Conservation (phyloP, 2,888 invertebrate genomes). For the Baronia brevicornis region DNA sequence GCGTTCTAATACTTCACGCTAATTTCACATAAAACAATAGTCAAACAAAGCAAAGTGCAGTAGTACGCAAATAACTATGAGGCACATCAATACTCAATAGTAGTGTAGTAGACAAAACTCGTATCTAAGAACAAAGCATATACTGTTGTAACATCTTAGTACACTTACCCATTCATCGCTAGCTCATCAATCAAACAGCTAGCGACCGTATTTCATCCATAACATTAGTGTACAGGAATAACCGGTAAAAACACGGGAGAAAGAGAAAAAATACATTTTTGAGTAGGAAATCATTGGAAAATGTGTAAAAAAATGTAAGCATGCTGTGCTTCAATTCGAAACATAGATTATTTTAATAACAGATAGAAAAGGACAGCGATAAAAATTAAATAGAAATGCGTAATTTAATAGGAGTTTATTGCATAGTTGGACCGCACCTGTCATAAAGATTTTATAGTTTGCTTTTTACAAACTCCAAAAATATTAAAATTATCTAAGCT, state of each 20-base stretch:
- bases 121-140: slow-evolving; percentile 54
- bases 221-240: slow-evolving; percentile 59
- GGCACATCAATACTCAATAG: slow-evolving; percentile 14
- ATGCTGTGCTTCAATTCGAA: slow-evolving; percentile 54
- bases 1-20: too few relatives aligned
- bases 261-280: slow-evolving; percentile 60
- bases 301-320: slow-evolving; percentile 45
- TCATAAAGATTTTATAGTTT: too few relatives aligned
- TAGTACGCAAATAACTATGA: slow-evolving; percentile 24
- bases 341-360: slow-evolving; percentile 12
- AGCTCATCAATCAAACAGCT: slow-evolving; percentile 93
- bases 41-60: slow-evolving; percentile 7
- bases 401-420: slow-evolving; percentile 4
- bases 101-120: slow-evolving; percentile 23
- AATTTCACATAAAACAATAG: slow-evolving; percentile 2
- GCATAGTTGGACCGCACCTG: too few relatives aligned
- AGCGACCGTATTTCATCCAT: slow-evolving; percentile 51
- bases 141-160: slow-evolving; percentile 39
- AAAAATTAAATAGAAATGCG: slow-evolving; percentile 9
- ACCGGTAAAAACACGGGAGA: slow-evolving; percentile 66
- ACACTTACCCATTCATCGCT: slow-evolving; percentile 86
- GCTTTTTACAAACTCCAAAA: not conserved
- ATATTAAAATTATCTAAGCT: not conserved
- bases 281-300: slow-evolving; percentile 49
- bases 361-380: slow-evolving; percentile 12